Percentiles rank a stretch among this genome's conserved stretches.
phyloP scores from a whole-genome alignment of 2,888 invertebrate species.

The Sminthurides aquaticus region DNA sequence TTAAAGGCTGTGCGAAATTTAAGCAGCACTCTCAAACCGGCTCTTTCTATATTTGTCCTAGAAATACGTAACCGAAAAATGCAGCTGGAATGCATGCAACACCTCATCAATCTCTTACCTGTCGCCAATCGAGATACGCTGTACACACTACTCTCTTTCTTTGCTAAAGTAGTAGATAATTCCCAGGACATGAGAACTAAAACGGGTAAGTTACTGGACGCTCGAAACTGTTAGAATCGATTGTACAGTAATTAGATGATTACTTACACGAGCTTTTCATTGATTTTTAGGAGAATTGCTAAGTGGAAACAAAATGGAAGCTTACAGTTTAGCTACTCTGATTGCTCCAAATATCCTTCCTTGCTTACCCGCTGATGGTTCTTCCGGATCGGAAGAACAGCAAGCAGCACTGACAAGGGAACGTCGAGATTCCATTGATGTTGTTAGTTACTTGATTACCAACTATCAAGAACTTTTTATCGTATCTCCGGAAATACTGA shows the following conservation, averaged over 20 bases:
- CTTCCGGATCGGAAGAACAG: conserved; percentile 48
- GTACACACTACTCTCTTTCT: conserved; percentile 70
- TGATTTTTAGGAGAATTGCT: conserved; percentile 52
- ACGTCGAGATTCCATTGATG: conserved; percentile 81
- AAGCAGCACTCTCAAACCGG: too few species aligned
- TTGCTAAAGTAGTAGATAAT: conserved; percentile 67
- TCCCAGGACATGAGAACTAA: conserved; percentile 59
- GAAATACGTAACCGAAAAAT: conserved; percentile 73
- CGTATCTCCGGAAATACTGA: conserved; percentile 62
- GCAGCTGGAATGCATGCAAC: conserved; percentile 74
- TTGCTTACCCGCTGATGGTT: conserved; percentile 57
- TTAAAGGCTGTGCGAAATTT: too few species aligned
- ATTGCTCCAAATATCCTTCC: conserved; percentile 91
- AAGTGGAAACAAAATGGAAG: conserved; percentile 88
- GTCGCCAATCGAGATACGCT: conserved; percentile 83
- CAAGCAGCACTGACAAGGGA: conserved; percentile 67
- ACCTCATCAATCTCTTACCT: conserved; percentile 77
- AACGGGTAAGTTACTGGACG: conserved; percentile 45
- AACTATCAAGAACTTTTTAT: conserved; percentile 64
- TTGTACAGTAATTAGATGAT: too few species aligned
- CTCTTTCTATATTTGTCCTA: conserved; percentile 48
- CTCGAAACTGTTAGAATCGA: too few species aligned
- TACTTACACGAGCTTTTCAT: neutral
- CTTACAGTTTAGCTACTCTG: conserved; percentile 79
- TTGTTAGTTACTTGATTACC: conserved; percentile 69